Conservation (phyloP, 1,140 invertebrate genomes). For the Monomorium pharaonis region DNA sequence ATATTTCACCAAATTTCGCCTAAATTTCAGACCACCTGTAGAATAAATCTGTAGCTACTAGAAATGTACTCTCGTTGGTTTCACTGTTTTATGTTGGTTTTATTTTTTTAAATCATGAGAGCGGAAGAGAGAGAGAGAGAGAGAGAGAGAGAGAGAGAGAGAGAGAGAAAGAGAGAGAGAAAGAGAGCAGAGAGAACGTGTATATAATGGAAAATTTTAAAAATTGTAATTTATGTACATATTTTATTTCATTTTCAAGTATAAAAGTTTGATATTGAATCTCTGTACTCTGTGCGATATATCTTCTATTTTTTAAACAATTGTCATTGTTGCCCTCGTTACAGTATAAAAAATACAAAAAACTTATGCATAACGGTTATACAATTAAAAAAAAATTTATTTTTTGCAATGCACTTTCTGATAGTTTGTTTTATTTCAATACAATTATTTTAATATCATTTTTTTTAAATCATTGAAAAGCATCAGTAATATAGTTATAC, state of each 20-base stretch:
- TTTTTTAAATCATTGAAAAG: background rate
- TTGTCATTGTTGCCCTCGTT: background rate
- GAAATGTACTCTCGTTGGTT: constrained; percentile 26
- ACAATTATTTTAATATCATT: no score
- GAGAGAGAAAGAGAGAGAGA: background rate
- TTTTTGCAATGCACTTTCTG: background rate
- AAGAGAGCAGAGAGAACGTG: background rate
- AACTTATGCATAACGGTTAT: background rate
- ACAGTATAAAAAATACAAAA: background rate
- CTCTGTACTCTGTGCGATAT: background rate
- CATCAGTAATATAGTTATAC: background rate
- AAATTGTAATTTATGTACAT: constrained; percentile 9
- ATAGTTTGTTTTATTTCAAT: background rate
- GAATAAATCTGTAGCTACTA: constrained; percentile 39
- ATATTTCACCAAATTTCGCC: constrained; percentile 50
- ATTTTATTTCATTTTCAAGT: constrained; percentile 28
- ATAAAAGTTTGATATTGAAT: background rate
- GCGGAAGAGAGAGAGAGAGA: background rate
- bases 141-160: background rate
- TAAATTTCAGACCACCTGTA: constrained; percentile 58
- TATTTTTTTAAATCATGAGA: background rate
- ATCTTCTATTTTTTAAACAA: constrained; percentile 10
- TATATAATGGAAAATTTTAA: constrained; percentile 42
- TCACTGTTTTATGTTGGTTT: constrained; percentile 18
- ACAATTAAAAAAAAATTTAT: background rate